Evolutionary conservation across 1,140 invertebrate genomes (phyloP), one percentile per base, ranked within the genome.

Genomic region (Lethocerus indicus): DNA sequence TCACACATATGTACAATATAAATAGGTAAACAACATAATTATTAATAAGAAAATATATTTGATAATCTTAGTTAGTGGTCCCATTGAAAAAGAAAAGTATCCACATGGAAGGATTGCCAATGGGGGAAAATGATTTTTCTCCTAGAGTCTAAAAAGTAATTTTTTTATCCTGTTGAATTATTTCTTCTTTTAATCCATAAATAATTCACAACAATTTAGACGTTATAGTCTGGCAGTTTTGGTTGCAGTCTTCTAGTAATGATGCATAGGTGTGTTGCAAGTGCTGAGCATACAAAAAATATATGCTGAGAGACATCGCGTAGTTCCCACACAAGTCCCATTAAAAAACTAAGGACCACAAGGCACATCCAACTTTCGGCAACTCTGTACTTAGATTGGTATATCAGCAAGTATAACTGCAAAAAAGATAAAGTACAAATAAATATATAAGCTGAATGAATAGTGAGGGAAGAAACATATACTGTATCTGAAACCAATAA

Each of bases 211-310:
- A 32, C 35, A 26, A 32, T n/a, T 57, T 47, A 57, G 25, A 57
- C 54, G 49, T 57, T 53, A 46, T 57, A 57, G 42, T 57, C 50
- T 13, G 56, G 56, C 16, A 56, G 42, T 52, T 54, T 56, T 6
- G 47, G 24, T 27, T 48, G 42, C 18, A 54, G 43, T 35, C 41
- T 41, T 40, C 56, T 36, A 20, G 20, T 37, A 20, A 53, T 35
- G 12, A 53, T 53, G 14, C 37, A 49, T 23, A 50, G n/a, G 27
- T 54, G 52, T 18, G 47, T 50, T 3, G 40, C 32, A 13, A 50
- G 21, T 13, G 56, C 48, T n/a, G 50, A 54, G 16, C 29, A 18
- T 7, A 53, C 29, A n/a, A 52, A 51, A 1, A 57, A 16, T n/a
- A 42, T 32, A 28, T 48, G 43, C 24, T 57, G 56, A 3, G 35